Evolutionary conservation across 2,113 vertebrate species (phyloP), one percentile per base, ranked within the genome.

Genomic region (Sturnus vulgaris): DNA sequence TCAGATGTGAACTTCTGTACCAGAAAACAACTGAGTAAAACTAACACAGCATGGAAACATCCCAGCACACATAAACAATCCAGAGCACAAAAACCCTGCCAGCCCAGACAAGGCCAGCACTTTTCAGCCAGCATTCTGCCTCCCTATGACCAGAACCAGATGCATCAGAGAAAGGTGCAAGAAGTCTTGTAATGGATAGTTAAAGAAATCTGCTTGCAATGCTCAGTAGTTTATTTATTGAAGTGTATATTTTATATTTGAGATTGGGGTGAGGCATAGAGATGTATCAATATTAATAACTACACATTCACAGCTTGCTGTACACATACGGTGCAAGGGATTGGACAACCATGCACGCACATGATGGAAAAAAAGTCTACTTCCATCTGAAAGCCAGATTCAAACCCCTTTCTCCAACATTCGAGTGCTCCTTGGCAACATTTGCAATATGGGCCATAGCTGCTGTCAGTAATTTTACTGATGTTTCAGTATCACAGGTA

Each of bases 131-230:
- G 65, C 57, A 39, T 92, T 90, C 76, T 88, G 65, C 37, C 35
- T 88, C n/a, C 49, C 6, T 86, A 25, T 15, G 40, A 64, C 69
- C 72, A 95, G 92, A 94, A 92, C 56, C 60, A 94, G 92, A 93
- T 87, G 72, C 92, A 94, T 90, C 65, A 96, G 94, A 96, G 92
- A 93, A 97, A 97, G 95, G 92, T 94, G 94, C 94, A 94, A 93
- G 65, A 82, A 61, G 25, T 13, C 61, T 80, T 86, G 18, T 33
- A 66, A 59, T 3, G 10, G 42, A 40, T 15, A 55, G 77, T 64
- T 72, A 50, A 49, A 77, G 60, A 93, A 95, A 73, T 18, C 42
- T 37, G 37, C 24, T 73, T 72, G 55, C 47, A 70, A 42, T 70
- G 64, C 20, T 88, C 40, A 75, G 27, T 30, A 68, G 23, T 64